Evolutionary conservation across 2,888 invertebrate species (phyloP), one percentile per base, ranked within the genome.

Genomic region (Caenorhabditis afra): DNA sequence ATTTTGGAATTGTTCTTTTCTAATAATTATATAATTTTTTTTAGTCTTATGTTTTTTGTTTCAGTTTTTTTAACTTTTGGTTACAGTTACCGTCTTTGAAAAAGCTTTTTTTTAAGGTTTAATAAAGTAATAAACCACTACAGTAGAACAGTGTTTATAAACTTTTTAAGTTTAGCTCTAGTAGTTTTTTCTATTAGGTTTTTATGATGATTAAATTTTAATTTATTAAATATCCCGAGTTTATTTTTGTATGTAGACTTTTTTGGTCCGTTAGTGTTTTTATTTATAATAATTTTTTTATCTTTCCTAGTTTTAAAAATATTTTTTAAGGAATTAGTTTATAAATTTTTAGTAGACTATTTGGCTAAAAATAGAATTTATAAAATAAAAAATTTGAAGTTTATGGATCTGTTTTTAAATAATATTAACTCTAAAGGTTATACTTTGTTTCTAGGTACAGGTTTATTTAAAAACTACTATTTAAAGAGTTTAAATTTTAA

Each of bases 231-330:
- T 82, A 35, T 85, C 12, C 82, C 82, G 14, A 65, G 68, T 49
- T 80, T 82, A 65, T 85, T 84, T 79, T 44, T 84, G 18, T 84
- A 81, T 81, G 55, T 83, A n/a, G 81, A 83, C 80, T 84, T 83
- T 83, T 81, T 74, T 80, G 77, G 66, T 39, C 82, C 81, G 29
- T 50, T 84, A 50, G 66, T 67, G 94, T 94, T 75, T 81, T 44
- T 80, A 44, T 75, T 78, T 68, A 62, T 83, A 20, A 71, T 79
- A 57, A 61, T 79, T 66, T 80, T 85, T 79, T 68, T 83, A 45
- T 66, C 78, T 50, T 85, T 79, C 81, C 71, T 85, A 50, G 45
- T 70, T 44, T 45, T 80, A 37, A 85, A 85, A 73, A 44, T 79
- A 35, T 71, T 84, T 22, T 77, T 79, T 64, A 80, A 81, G 65